Evolutionary conservation across 2,113 vertebrate genomes (phyloP), one percentile per base, ranked within the genome.

Genomic region (Xenus cinereus): DNA sequence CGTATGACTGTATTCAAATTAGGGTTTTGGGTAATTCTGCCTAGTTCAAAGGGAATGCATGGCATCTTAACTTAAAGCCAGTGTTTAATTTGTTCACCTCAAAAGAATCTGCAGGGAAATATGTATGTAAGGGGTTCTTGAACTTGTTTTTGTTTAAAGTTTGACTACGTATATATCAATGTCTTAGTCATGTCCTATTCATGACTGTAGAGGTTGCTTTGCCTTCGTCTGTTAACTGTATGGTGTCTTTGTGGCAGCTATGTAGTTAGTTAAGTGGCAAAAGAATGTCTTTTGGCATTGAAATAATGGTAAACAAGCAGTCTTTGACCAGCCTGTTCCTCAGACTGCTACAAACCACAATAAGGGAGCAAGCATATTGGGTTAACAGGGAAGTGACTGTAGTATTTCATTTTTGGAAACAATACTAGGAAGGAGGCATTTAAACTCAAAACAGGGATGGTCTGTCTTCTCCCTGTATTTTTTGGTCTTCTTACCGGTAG

Each of bases 341-440:
- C 50, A 46, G 14, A 39, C 64, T 74, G 46, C 41, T 78, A 2
- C 1, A 1, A 88, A 60, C 63, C 39, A 33, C 56, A 64, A 2
- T 57, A 37, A 74, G 60, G 50, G 59, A 95, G 18, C 59, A 28
- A 95, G 18, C 59, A 28, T 50, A 64, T 41, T 84, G 74, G 54
- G 82, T 95, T 95, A 96, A 93, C 3, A 8, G 80, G 93, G 79
- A 91, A 94, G 37, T 78, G 76, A 84, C 76, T 90, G 63, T 81
- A 86, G 53, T 54, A 60, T 81, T 90, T 95, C 7, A 77, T 95
- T 94, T 94, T 95, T 79, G 62, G 73, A 95, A 90, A 96, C 87
- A 96, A 96, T 94, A 95, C 76, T 90, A 90, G 91, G 95, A 94
- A 95, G 82, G 83, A 95, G 84, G n/a, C 62, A 74, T 94, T 96